Base-by-base conservation (phyloP, 2,113 vertebrate genomes). In the Albula glossodonta region DNA sequence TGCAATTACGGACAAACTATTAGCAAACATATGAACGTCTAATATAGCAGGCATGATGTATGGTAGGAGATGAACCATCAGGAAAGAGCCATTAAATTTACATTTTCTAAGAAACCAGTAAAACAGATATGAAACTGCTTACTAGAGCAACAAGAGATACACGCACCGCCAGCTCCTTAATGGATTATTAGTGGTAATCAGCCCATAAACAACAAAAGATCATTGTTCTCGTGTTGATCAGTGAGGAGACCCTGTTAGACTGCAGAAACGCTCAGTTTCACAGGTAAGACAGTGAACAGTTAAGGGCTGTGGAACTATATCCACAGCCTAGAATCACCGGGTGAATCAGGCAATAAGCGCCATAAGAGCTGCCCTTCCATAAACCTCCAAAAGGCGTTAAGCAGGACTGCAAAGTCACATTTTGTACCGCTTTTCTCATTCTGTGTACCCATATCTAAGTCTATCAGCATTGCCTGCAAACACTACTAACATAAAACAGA, bases 1-100 rank as follows among this genome's bases (percentile, higher is more conserved):
- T 31, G 84, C 87, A 84, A 88, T 87, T 83, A 87, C 77, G 19
- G 81, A 8, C 31, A 12, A 86, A 80, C 60, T 48, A 81, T 88
- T 83, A 63, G 2, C 63, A 84, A 51, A 80, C 7, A 81, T 53
- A 50, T 60, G 4, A n/a, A 51, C 31, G 13, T 66, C n/a, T 10
- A 48, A 82, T 78, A 80, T 49, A 50, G 12, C 50, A 25, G 13
- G 17, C 48, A 19, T 82, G 51, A 74, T 79, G 2, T n/a, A 84
- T 12, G 15, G 51, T 17, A 5, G 25, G 13, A 86, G 13, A 57
- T 51, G 77, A 70, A 22, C 48, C 83, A 52, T 52, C 53, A 22
- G 53, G 6, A 31, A 80, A n/a, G 82, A 79, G 82, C 4, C 70
- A 79, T 87, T 79, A 70, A 25, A 50, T 48, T 81, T 50, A 57